phyloP scores from a whole-genome alignment of 2,888 invertebrate species.

The Polydrusus pterygomalis region DNA sequence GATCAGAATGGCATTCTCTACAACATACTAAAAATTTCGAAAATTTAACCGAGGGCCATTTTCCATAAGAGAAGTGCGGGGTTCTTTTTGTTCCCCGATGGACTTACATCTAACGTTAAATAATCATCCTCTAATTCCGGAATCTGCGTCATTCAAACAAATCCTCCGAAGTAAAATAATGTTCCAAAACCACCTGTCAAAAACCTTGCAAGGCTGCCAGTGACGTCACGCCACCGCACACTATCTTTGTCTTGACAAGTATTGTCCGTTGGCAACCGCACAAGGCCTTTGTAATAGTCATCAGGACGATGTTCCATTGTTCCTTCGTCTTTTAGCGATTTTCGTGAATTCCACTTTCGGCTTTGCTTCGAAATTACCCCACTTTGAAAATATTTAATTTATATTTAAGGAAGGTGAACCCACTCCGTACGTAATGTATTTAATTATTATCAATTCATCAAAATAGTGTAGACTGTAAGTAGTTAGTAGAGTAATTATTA shows the following conservation, averaged over 20 bases:
- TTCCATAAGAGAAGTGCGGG: too few species aligned
- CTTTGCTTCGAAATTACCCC: neutral
- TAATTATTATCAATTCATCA: too few species aligned
- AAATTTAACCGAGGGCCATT: too few species aligned
- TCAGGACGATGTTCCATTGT: conserved; percentile 18
- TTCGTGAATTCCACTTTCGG: neutral
- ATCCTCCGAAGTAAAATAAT: neutral
- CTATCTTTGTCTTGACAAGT: conserved; percentile 26
- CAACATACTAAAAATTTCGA: too few species aligned
- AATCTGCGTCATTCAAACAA: neutral
- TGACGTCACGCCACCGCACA: conserved; percentile 20
- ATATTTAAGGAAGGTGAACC: neutral
- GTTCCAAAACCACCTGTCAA: conserved; percentile 8
- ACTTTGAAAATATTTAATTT: conserved; percentile 2
- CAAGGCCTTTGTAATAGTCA: conserved; percentile 11
- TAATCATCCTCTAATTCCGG: neutral
- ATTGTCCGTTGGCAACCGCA: conserved; percentile 15
- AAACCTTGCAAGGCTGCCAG: conserved; percentile 5
- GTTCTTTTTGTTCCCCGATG: too few species aligned
- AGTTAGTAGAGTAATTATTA: too few species aligned
- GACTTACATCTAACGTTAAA: too few species aligned
- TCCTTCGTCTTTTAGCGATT: neutral
- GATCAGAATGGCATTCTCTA: too few species aligned
- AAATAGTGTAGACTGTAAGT: too few species aligned
- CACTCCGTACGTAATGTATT: neutral